These are phyloP conservation scores for Ostrea denselamellosa DNA, from an alignment of 1,140 invertebrate species.

Conservation along the genomic window DNA sequence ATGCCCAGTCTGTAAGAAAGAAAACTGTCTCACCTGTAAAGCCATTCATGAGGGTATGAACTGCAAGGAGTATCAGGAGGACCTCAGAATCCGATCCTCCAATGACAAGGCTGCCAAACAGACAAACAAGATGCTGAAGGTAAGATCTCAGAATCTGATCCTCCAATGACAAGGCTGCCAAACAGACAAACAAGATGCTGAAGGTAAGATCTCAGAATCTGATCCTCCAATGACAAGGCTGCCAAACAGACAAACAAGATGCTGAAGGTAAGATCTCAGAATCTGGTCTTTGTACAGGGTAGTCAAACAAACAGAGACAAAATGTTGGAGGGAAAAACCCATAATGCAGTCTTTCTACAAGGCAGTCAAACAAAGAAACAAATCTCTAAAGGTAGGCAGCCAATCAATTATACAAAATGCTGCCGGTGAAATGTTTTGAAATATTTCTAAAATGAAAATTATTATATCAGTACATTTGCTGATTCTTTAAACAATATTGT, in stretches of 20 bases:
- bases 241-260: slow-evolving; percentile 88
- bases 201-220: slow-evolving; percentile 75
- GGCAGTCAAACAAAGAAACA: slow-evolving; percentile 85
- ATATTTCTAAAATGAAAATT: too few relatives aligned
- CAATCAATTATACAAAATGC: too few relatives aligned
- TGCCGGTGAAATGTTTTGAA: neutral
- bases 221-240: slow-evolving; percentile 26
- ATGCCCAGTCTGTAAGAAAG: slow-evolving; percentile 90
- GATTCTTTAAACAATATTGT: neutral
- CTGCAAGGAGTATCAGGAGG: slow-evolving; percentile 91
- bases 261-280: slow-evolving; percentile 82
- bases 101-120: slow-evolving; percentile 85
- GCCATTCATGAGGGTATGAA: slow-evolving; percentile 91
- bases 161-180: neutral
- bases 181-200: slow-evolving; percentile 71
- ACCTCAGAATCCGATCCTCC: slow-evolving; percentile 84
- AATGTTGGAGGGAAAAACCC: slow-evolving; percentile 80
- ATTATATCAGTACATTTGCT: neutral
- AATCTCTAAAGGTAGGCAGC: slow-evolving; percentile 84
- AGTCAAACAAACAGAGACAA: too few relatives aligned
- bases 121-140: slow-evolving; percentile 88
- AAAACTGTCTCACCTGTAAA: slow-evolving; percentile 94
- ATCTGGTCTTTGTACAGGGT: neutral
- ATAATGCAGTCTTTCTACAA: too few relatives aligned
- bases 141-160: slow-evolving; percentile 66